Evolutionary conservation across 2,888 invertebrate species (phyloP), one percentile per base, ranked within the genome.

Genomic region (Danaus chrysippus): DNA sequence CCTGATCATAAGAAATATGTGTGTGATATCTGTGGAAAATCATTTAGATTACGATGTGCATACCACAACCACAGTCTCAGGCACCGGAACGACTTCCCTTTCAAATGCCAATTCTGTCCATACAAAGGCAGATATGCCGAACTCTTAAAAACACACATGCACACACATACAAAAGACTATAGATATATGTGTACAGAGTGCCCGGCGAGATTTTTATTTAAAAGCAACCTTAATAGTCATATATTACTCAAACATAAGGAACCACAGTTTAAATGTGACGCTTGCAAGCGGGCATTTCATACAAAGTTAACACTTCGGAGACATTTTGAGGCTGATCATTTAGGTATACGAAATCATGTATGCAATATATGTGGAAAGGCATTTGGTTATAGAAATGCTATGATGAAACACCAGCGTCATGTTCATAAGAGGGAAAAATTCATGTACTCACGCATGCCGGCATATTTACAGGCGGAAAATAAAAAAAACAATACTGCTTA

Each of bases 401-500:
- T 82, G 78, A 77, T 78, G 69, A 81, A 81, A 66, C 82, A 82
- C 62, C 80, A 82, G 59, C 64, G 76, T 15, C 74, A 77, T 72
- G 80, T 82, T 1, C 82, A 82, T 65, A 82, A 82, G 66, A 73
- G 82, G 58, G 76, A 80, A 56, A 82, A 81, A 64, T 66, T 73
- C 53, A 63, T 67, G 41, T 76, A 72, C 62, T 86, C 86, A 0
- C 71, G 87, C 42, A 76, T 80, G 73, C 87, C 88, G 12, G 68
- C 86, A 58, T 87, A 88, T 72, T 73, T 87, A 59, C 83, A 80
- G 69, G 76, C 71, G 54, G 81, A 79, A 61, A 59, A 61, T 46
- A 69, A 67, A 54, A 57, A 55, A 17, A 34, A 23, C n/a, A 9
- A 42, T 19, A 13, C 42, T 42, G 42, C 34, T 42, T 62, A 62